phyloP scores from a whole-genome alignment of 2,113 vertebrate species.

The Bambusicola thoracicus region DNA sequence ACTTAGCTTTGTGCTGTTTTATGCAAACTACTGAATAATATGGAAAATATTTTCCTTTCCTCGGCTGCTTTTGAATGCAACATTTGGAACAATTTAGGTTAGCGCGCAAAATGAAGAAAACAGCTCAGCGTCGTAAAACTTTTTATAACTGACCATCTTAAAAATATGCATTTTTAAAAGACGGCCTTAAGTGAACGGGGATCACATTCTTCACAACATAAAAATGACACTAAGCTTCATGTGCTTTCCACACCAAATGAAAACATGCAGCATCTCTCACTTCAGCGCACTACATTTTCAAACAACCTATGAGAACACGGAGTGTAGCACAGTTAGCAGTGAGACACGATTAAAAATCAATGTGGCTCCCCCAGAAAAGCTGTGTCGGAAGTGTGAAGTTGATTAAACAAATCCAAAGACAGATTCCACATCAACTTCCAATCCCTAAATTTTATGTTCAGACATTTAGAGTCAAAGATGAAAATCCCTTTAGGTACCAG shows the following conservation, averaged over 20 bases:
- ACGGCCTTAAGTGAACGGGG: background rate
- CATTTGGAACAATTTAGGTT: slow-evolving; percentile 60
- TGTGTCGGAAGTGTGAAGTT: slow-evolving; percentile 71
- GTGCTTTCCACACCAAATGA: background rate
- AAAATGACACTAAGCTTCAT: slow-evolving; percentile 50
- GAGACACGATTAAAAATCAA: slow-evolving; percentile 73
- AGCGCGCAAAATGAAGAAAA: background rate
- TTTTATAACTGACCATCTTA: slow-evolving; percentile 62
- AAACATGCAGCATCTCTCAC: slow-evolving; percentile 20
- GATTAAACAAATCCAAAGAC: slow-evolving; percentile 80
- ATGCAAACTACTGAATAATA: slow-evolving; percentile 73
- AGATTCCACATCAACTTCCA: slow-evolving; percentile 75
- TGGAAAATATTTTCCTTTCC: slow-evolving; percentile 41
- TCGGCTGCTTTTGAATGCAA: slow-evolving; percentile 32
- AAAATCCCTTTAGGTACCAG: slow-evolving; percentile 93
- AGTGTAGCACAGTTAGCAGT: slow-evolving; percentile 28
- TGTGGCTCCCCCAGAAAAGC: slow-evolving; percentile 63
- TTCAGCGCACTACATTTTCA: slow-evolving; percentile 28
- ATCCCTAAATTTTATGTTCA: slow-evolving; percentile 82
- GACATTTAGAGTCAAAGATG: slow-evolving; percentile 85
- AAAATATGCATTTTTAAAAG: slow-evolving; percentile 46
- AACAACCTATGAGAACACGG: slow-evolving; percentile 45
- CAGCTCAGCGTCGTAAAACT: slow-evolving; percentile 67
- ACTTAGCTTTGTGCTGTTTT: slow-evolving; percentile 77
- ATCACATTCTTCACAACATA: slow-evolving; percentile 17